These are phyloP conservation scores for Drosophila sordidapex DNA, from an alignment of 2,888 invertebrate species.

Conservation along the genomic window DNA sequence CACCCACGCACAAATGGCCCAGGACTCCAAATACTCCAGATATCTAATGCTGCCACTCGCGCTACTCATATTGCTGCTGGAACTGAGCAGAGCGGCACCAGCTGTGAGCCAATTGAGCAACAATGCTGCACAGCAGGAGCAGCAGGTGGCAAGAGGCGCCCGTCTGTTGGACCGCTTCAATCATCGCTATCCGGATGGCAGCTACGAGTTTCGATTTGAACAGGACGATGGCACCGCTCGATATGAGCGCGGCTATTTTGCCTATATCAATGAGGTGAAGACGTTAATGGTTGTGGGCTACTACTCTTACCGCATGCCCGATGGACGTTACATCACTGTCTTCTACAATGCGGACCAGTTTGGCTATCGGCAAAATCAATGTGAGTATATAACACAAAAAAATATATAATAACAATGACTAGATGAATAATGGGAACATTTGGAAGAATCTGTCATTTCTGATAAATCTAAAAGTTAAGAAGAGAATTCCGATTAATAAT, in stretches of 20 bases:
- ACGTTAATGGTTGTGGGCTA: slow-evolving; percentile 82
- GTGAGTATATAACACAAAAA: slow-evolving; percentile 61
- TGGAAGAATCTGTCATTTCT: background rate
- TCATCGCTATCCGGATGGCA: slow-evolving; percentile 82
- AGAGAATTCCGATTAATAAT: background rate
- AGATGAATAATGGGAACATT: background rate
- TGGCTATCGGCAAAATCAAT: slow-evolving; percentile 82
- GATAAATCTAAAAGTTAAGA: background rate
- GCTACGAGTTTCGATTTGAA: slow-evolving; percentile 83
- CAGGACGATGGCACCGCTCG: slow-evolving; percentile 81
- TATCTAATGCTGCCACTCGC: slow-evolving; percentile 8
- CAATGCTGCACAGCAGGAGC: background rate
- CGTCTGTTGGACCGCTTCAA: slow-evolving; percentile 75
- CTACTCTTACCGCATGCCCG: slow-evolving; percentile 81
- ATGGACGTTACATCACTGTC: slow-evolving; percentile 80
- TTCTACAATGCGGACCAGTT: slow-evolving; percentile 83
- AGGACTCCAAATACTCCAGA: background rate
- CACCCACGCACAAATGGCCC: slow-evolving; percentile 28
- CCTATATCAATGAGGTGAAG: slow-evolving; percentile 68
- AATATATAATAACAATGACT: background rate
- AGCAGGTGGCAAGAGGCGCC: slow-evolving; percentile 13
- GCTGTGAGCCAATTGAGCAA: slow-evolving; percentile 8
- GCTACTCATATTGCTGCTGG: slow-evolving; percentile 11
- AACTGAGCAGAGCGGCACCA: slow-evolving; percentile 42
- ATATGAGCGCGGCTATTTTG: slow-evolving; percentile 82